Base-by-base conservation (phyloP, 2,113 vertebrate genomes). In the Anhinga anhinga region DNA sequence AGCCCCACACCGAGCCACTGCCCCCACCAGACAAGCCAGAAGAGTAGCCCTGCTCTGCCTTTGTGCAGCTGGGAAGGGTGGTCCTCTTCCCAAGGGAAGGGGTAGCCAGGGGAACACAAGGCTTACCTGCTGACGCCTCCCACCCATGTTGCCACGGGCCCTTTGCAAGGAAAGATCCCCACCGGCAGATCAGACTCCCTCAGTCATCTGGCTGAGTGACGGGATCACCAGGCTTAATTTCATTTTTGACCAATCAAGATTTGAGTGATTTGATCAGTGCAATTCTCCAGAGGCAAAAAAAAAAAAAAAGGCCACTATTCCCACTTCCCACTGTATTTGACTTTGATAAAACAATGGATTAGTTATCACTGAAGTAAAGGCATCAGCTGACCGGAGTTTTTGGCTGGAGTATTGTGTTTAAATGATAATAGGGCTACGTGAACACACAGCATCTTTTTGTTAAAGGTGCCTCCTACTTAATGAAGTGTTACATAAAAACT, bases 171-270 rank as follows among this genome's bases (percentile, higher is more conserved):
- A 50, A 49, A 56, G 44, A 58, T 80, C 26, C 17, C 38, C 38
- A 38, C 32, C 32, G 38, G 42, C 49, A 69, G 66, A 47, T 50
- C n/a, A 32, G 25, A 34, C 25, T 67, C 50, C 26, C 25, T 34
- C 2, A 0, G 9, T 17, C 15, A 0, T 58, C 47, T 4, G 2
- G 17, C 42, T 50, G 30, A 32, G 21, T 16, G 47, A 67, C 0
- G 4, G 3, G 15, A 82, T 45, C 12, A 1, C n/a, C 17, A 58
- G 52, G 47, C 55, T 79, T 80, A n/a, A 90, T 71, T 82, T 70
- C 27, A 78, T 78, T 88, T 88, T 82, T 94, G 61, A 34, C 21
- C 1, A 1, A 15, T 62, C 38, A 40, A 88, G 82, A 88, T 76
- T 21, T 59, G 56, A 80, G 32, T 76, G 47, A 82, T 94, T 63